Base-by-base conservation (phyloP, 2,888 invertebrate species). In the Caenorhabditis angaria region DNA sequence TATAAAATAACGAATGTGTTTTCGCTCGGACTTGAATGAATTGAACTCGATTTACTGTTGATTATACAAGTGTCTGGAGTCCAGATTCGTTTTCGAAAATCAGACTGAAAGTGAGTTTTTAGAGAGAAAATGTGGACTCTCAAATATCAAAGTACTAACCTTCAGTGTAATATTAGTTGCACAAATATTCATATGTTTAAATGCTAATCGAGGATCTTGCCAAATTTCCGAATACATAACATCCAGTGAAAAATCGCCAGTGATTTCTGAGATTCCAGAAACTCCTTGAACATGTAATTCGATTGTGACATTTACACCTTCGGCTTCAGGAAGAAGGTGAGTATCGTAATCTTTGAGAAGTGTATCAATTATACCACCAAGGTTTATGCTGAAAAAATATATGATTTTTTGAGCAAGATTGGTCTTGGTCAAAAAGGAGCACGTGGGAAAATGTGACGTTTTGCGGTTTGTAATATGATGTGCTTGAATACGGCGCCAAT, bases 1-100 rank as follows among this genome's bases (percentile, higher is more conserved):
- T 87, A 87, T 24, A 87, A 74, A 70, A 87, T 87, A 20, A 87
- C 85, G 68, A 87, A 87, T 4, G 87, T 87, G 70, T 87, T 87
- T 68, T 87, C 87, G 22, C 83, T 85, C 6, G 87, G 87, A 3
- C 83, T 83, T 47, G 77, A 79, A 68, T 87, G 87, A 55, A 87
- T 86, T 29, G 74, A 72, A 28, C 83, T 80, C 41, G 80, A 79
- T 68, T 87, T 87, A 61, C 77, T 81, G 62, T 78, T 80, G 67
- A 85, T 82, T 20, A 85, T 83, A 70, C 86, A 86, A n/a, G 85
- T 87, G 76, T 86, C 86, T 4, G 87, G 87, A 0, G 86, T 87
- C 87, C 87, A 87, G 29, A 87, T 86, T 20, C 76, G 73, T 48
- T 84, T 82, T 20, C 85, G 82, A 59, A 88, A 87, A 64, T 86